Conservation (phyloP, 2,888 invertebrate genomes). For the Heliconius hortense region DNA sequence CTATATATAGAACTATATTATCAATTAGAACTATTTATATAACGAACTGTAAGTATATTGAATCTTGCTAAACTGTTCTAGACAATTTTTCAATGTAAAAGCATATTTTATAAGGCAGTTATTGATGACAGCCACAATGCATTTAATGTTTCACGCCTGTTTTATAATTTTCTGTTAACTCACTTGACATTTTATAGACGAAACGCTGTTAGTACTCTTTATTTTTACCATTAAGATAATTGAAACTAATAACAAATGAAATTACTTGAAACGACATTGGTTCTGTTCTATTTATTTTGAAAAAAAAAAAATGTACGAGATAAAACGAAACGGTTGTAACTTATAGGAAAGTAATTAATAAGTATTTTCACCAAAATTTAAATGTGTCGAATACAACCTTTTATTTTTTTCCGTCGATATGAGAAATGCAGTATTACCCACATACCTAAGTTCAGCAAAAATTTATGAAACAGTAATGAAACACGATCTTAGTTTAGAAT, state of each 20-base stretch:
- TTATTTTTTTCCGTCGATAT: neutral
- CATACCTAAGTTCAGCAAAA: neutral
- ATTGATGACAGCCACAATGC: constrained; percentile 13
- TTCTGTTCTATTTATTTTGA: no score
- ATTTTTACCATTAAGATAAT: no score
- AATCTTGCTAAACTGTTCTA: neutral
- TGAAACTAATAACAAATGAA: no score
- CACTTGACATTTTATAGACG: neutral
- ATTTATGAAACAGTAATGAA: neutral
- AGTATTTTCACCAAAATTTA: neutral
- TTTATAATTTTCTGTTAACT: neutral
- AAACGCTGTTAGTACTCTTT: no score
- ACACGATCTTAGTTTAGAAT: neutral
- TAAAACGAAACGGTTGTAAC: no score
- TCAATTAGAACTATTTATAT: constrained; percentile 13
- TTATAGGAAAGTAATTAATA: neutral
- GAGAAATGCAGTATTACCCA: neutral
- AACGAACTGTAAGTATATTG: constrained; percentile 9
- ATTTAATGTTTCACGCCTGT: neutral
- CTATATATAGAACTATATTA: constrained; percentile 1
- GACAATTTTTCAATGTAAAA: constrained; percentile 16
- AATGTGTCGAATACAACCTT: neutral
- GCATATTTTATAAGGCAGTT: constrained; percentile 21
- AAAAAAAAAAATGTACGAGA: no score
- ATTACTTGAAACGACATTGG: no score